A percentile compares a stretch with the other conserved stretches of the same genome.
phyloP scores from a whole-genome alignment of 2,113 vertebrate genomes.

The Muntiacus reevesi region DNA sequence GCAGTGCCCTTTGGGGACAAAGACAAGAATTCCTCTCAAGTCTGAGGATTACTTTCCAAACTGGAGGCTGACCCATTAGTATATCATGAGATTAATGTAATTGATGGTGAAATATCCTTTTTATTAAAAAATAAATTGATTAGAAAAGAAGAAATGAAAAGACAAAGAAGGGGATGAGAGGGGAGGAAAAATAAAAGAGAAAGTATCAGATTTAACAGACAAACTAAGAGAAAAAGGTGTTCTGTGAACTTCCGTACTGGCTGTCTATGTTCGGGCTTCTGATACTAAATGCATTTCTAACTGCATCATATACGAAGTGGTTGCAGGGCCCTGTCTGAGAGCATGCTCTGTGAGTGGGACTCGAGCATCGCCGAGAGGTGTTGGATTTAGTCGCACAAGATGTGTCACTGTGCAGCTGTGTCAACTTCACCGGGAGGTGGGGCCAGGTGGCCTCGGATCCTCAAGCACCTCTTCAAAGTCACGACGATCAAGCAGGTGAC shows the following conservation, averaged over 20 bases:
- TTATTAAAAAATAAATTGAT: not conserved
- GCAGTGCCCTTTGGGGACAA: too few relatives aligned
- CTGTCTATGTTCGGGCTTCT: accelerated
- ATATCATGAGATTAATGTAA: not conserved
- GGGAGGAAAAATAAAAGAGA: not conserved
- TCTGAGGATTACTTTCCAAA: not conserved
- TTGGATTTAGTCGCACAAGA: accelerated
- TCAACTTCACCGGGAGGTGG: accelerated
- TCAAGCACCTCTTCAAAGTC: accelerated
- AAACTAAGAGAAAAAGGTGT: accelerated
- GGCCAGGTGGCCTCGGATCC: too few relatives aligned
- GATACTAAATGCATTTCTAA: accelerated
- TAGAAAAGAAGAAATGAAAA: not conserved
- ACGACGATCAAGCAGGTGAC: accelerated
- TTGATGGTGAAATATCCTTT: not conserved
- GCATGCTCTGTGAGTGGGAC: accelerated
- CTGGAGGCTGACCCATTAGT: not conserved
- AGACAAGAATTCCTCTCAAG: too few relatives aligned
- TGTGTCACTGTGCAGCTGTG: accelerated
- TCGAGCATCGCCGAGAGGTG: accelerated
- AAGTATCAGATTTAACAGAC: accelerated
- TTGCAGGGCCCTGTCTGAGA: accelerated
- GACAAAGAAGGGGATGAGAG: too few relatives aligned
- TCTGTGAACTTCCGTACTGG: accelerated
- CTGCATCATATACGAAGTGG: accelerated